Conservation (phyloP, 2,888 invertebrate genomes). For the Thera obeliscata region DNA sequence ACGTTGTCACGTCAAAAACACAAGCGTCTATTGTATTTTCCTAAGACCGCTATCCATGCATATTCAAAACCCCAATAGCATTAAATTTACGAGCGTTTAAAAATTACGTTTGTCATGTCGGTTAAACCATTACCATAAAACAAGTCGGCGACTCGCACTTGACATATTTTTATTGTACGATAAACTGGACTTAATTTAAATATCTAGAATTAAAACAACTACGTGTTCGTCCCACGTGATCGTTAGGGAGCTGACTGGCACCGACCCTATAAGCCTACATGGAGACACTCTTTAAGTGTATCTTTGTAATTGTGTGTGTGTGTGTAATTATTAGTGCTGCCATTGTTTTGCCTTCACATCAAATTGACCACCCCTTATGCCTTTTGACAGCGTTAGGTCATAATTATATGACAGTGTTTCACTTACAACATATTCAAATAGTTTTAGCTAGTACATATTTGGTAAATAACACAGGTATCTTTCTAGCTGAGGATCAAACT, state of each 20-base stretch:
- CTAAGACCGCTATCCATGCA: background rate
- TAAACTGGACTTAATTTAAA: slow-evolving; percentile 36
- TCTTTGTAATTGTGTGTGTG: too few relatives aligned
- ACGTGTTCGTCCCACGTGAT: slow-evolving; percentile 21
- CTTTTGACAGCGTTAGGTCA: too few relatives aligned
- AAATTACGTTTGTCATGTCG: slow-evolving; percentile 21
- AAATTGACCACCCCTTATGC: too few relatives aligned
- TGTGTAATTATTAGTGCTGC: too few relatives aligned
- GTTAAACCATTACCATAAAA: slow-evolving; percentile 26
- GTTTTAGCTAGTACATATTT: too few relatives aligned
- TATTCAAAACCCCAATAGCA: background rate
- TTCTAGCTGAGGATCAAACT: too few relatives aligned
- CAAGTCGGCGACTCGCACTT: slow-evolving; percentile 27
- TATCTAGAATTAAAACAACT: slow-evolving; percentile 32
- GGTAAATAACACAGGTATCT: too few relatives aligned
- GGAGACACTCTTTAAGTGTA: background rate
- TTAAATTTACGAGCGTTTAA: slow-evolving; percentile 17
- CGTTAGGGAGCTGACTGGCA: slow-evolving; percentile 20
- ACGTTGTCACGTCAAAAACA: too few relatives aligned
- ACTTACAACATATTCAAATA: too few relatives aligned
- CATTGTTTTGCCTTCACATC: too few relatives aligned
- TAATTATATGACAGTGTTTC: too few relatives aligned
- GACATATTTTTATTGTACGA: slow-evolving; percentile 33
- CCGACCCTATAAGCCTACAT: background rate
- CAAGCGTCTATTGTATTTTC: background rate